Percentiles rank a stretch among this genome's conserved stretches.
phyloP scores from a whole-genome alignment of 64 coral and sea anemone species.

The Stichodactyla mertensii region DNA sequence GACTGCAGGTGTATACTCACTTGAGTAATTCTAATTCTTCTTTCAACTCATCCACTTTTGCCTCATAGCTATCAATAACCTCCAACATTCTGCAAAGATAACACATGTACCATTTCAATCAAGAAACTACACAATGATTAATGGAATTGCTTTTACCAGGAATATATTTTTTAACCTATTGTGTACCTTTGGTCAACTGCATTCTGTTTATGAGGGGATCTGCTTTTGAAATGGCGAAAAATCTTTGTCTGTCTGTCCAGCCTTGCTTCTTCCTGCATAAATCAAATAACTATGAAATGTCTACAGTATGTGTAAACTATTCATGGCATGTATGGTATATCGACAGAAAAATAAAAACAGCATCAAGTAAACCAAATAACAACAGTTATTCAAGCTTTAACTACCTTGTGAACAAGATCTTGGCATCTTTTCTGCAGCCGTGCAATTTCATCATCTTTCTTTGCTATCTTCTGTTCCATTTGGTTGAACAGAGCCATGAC shows the following conservation, averaged over 20 bases:
- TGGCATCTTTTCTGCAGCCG: slow-evolving; percentile 33
- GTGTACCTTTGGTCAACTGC: slow-evolving; percentile 40
- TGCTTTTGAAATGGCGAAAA: slow-evolving; percentile 4
- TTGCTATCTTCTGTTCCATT: slow-evolving; percentile 43
- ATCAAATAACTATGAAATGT: background rate
- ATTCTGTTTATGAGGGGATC: slow-evolving; percentile 4
- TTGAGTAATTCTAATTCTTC: slow-evolving; percentile 21
- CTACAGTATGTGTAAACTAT: too few relatives aligned
- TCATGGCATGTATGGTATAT: too few relatives aligned
- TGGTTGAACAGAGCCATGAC: slow-evolving; percentile 25
- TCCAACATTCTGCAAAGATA: slow-evolving; percentile 18
- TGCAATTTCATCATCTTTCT: slow-evolving; percentile 48
- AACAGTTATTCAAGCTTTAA: too few relatives aligned
- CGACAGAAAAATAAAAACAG: too few relatives aligned
- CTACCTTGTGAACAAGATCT: slow-evolving; percentile 33
- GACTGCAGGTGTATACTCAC: background rate
- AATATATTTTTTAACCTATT: too few relatives aligned
- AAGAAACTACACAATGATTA: too few relatives aligned
- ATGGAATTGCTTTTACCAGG: too few relatives aligned
- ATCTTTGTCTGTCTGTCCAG: slow-evolving; percentile 20
- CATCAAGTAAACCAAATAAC: too few relatives aligned
- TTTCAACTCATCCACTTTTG: background rate
- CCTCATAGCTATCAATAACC: slow-evolving; percentile 39
- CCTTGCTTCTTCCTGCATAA: slow-evolving; percentile 31
- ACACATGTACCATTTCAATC: background rate